These are phyloP conservation scores for Cistogaster globosa DNA, from an alignment of 2,888 invertebrate species.

Conservation along the genomic window DNA sequence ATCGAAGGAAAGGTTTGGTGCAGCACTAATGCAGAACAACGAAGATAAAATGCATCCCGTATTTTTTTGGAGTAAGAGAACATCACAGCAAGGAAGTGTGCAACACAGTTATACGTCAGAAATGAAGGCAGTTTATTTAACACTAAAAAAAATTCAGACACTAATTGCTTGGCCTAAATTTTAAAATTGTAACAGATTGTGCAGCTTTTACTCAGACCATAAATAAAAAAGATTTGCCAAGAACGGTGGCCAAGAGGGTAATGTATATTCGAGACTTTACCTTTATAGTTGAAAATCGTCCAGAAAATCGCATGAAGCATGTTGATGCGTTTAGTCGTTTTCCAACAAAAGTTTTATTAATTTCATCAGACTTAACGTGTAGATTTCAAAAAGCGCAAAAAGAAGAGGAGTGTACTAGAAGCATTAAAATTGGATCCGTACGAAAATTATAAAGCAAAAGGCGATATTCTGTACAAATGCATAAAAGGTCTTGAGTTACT, in stretches of 20 bases:
- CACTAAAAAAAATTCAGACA: constrained; percentile 47
- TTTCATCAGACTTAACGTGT: background rate
- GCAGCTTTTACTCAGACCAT: constrained; percentile 67
- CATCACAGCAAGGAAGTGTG: constrained; percentile 21
- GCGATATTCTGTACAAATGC: constrained; percentile 47
- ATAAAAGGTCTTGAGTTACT: constrained; percentile 49
- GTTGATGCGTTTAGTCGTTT: background rate
- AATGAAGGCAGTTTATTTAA: constrained; percentile 41
- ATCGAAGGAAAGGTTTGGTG: constrained; percentile 63
- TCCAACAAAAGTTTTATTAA: background rate
- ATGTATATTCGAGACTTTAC: constrained; percentile 42
- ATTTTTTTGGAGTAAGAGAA: constrained; percentile 48
- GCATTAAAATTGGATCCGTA: constrained; percentile 34
- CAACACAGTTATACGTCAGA: constrained; percentile 61
- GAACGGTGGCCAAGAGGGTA: constrained; percentile 71
- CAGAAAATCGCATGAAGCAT: background rate
- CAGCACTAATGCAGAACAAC: constrained; percentile 48
- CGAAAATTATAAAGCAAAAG: constrained; percentile 51
- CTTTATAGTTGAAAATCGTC: background rate
- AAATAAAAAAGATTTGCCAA: constrained; percentile 54
- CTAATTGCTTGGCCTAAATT: constrained; percentile 44
- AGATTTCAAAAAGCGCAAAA: background rate
- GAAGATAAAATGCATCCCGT: constrained; percentile 53
- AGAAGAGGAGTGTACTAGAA: background rate
- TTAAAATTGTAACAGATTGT: constrained; percentile 50